Evolutionary conservation across 2,797 vertebrate species (phyloP).

Genomic region (Scolopax rusticola): DNA sequence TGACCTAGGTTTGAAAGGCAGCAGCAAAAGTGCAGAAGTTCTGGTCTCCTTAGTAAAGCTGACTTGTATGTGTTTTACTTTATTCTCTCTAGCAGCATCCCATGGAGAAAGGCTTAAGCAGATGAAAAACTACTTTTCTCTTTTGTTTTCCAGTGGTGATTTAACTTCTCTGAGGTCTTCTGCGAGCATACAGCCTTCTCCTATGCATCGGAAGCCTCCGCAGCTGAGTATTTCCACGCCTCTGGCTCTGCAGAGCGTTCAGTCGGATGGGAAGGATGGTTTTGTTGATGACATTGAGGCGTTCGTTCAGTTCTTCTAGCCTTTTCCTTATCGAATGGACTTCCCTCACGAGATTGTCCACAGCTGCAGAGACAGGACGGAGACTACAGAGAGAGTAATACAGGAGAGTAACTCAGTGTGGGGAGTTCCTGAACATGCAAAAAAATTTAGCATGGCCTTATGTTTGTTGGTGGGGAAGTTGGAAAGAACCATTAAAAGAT

Average conservation of each 20-base stretch:
- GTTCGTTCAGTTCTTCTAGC: slow-evolving; percentile 88
- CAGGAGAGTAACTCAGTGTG: neutral
- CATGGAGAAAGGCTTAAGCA: neutral
- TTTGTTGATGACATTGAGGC: slow-evolving; percentile 83
- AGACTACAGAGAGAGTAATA: slow-evolving; percentile 80
- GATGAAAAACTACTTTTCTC: neutral
- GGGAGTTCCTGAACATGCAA: neutral
- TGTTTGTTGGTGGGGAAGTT: neutral
- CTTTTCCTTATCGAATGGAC: slow-evolving; percentile 87
- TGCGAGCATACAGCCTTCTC: slow-evolving; percentile 54
- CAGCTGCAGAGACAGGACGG: slow-evolving; percentile 87
- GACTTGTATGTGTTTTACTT: neutral
- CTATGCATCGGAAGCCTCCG: slow-evolving; percentile 40
- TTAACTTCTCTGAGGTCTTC: slow-evolving; percentile 50
- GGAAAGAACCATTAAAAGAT: neutral
- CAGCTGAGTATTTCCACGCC: slow-evolving; percentile 46
- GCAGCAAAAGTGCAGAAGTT: neutral
- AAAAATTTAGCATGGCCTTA: neutral
- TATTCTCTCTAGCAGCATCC: neutral
- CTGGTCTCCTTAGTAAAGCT: neutral
- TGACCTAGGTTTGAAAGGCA: neutral
- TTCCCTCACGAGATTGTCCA: slow-evolving; percentile 90
- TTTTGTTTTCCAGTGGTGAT: neutral
- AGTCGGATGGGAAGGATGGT: slow-evolving; percentile 28
- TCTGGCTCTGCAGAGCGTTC: slow-evolving; percentile 61